Percentiles rank a stretch among this genome's conserved stretches.
Conservation (phyloP, 2,888 invertebrate genomes). For the Cheilosia scutellata region DNA sequence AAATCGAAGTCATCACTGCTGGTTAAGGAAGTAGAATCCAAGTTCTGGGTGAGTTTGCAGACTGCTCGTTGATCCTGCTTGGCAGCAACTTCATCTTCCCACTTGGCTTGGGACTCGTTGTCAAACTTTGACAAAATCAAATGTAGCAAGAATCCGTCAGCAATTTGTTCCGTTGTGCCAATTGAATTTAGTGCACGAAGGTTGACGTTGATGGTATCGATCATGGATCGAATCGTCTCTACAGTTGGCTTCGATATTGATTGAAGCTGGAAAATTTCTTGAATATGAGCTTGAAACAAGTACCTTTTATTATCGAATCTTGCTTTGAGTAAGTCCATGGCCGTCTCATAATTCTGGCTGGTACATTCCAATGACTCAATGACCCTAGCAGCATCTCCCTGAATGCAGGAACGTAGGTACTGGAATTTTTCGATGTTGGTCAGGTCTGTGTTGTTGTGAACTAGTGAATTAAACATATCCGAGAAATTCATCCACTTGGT, state of each 20-base stretch:
- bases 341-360: constrained; percentile 54
- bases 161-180: constrained; percentile 5
- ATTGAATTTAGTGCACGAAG: neutral
- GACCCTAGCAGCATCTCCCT: constrained; percentile 23
- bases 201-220: constrained; percentile 31
- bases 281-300: constrained; percentile 30
- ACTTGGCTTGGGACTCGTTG: constrained; percentile 4
- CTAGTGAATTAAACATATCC: constrained; percentile 49
- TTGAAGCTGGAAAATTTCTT: constrained; percentile 17
- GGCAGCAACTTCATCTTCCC: constrained; percentile 11
- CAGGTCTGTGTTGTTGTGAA: constrained; percentile 24
- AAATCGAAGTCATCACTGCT: constrained; percentile 1
- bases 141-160: constrained; percentile 13
- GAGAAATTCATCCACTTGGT: constrained; percentile 61
- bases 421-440: constrained; percentile 56
- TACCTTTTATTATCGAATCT: constrained; percentile 29
- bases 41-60: constrained; percentile 1
- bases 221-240: constrained; percentile 24
- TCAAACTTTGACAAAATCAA: constrained; percentile 7
- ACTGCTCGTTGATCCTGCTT: neutral
- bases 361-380: constrained; percentile 65
- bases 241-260: neutral
- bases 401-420: constrained; percentile 52
- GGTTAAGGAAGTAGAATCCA: constrained; percentile 20
- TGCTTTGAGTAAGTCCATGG: constrained; percentile 41